phyloP scores from a whole-genome alignment of 1,140 invertebrate genomes.

The Drosophila takahashii region DNA sequence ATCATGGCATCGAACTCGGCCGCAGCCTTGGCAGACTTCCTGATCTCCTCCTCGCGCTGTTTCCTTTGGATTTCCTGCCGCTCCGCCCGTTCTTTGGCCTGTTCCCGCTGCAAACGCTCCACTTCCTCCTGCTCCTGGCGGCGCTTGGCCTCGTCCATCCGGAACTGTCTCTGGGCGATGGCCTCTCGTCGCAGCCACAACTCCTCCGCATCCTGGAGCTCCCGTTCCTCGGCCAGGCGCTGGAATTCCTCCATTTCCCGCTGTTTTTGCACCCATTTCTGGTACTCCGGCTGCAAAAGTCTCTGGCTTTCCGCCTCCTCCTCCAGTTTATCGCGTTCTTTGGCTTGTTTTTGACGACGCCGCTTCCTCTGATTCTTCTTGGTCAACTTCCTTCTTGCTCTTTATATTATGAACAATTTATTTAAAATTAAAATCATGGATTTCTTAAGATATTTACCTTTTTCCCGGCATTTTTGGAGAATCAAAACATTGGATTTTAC shows the following conservation, averaged over 20 bases:
- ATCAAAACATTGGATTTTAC: conserved; percentile 4
- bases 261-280: conserved; percentile 67
- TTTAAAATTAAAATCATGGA: neutral
- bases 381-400: conserved; percentile 84
- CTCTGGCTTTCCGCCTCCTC: conserved; percentile 47
- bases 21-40: conserved; percentile 85
- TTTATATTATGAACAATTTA: neutral
- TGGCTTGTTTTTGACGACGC: conserved; percentile 81
- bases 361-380: conserved; percentile 85
- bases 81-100: conserved; percentile 85
- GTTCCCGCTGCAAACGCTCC: conserved; percentile 60
- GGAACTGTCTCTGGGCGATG: conserved; percentile 81
- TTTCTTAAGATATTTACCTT: conserved; percentile 15
- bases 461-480: conserved; percentile 36
- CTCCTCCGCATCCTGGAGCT: conserved; percentile 72
- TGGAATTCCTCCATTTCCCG: conserved; percentile 68
- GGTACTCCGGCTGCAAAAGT: conserved; percentile 73
- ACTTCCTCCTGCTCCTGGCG: conserved; percentile 43
- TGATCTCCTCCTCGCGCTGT: conserved; percentile 68
- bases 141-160: conserved; percentile 75
- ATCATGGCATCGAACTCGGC: conserved; percentile 85
- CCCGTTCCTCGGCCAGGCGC: conserved; percentile 57
- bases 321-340: conserved; percentile 67
- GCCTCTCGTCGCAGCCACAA: conserved; percentile 84
- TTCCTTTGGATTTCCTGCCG: conserved; percentile 84